Evolutionary conservation across 2,113 vertebrate species (phyloP).

Genomic region (Gopherus flavomarginatus): DNA sequence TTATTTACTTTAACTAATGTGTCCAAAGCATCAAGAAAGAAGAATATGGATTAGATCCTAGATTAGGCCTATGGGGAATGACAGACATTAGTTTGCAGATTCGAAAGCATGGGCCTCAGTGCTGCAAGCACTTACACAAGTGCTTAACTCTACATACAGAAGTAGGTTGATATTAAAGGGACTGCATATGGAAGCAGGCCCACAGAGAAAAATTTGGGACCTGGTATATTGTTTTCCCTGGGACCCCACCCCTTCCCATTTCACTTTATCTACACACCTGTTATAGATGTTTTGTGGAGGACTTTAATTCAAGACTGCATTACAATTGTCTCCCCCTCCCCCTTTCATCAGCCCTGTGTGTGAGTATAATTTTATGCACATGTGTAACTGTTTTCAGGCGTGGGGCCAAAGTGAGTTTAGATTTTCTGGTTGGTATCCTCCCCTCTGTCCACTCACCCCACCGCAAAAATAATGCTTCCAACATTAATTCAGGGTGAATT

Average conservation of each 20-base stretch:
- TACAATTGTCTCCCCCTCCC: background rate
- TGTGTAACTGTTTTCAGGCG: background rate
- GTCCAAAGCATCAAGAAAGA: background rate
- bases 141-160: background rate
- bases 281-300: too few species aligned
- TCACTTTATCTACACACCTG: background rate
- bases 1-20: too few species aligned
- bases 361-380: background rate
- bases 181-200: background rate
- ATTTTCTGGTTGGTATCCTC: background rate
- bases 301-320: too few species aligned
- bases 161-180: accelerated
- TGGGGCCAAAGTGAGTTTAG: background rate
- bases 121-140: background rate
- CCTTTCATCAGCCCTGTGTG: background rate
- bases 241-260: background rate
- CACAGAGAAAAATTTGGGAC: background rate
- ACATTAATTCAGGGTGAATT: too few species aligned
- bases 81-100: background rate
- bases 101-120: background rate
- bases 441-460: too few species aligned
- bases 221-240: background rate
- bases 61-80: background rate
- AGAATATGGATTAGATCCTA: background rate
- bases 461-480: background rate